These are phyloP conservation scores for Pogonomyrmex barbatus DNA, from an alignment of 1,140 invertebrate genomes.

Conservation along the genomic window DNA sequence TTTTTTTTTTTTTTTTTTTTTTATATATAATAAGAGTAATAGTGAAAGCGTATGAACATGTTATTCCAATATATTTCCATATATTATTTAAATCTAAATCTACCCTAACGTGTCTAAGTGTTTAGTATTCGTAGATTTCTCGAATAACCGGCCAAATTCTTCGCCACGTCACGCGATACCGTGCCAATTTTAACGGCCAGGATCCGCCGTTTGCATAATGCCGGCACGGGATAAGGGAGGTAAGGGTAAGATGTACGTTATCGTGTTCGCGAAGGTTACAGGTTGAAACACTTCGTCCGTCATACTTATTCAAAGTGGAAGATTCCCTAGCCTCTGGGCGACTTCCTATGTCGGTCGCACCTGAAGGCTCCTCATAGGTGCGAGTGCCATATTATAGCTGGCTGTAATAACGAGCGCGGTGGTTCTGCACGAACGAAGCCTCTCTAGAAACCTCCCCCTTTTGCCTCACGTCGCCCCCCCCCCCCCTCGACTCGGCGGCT, in stretches of 20 bases:
- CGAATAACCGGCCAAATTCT: conserved; percentile 42
- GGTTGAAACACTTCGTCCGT: conserved; percentile 60
- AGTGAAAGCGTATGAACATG: background rate
- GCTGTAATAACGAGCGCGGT: conserved; percentile 59
- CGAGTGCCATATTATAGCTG: conserved; percentile 63
- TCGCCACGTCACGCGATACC: conserved; percentile 35
- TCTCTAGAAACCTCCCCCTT: background rate
- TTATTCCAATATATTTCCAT: background rate
- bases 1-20: background rate
- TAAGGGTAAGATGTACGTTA: conserved; percentile 41
- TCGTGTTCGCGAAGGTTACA: conserved; percentile 52
- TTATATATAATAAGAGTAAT: background rate
- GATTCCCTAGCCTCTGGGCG: conserved; percentile 49
- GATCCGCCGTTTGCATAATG: conserved; percentile 55
- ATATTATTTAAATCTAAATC: background rate
- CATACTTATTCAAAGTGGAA: conserved; percentile 65
- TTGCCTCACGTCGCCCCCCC: background rate
- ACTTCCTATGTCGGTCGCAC: conserved; percentile 55
- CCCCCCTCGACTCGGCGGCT: background rate
- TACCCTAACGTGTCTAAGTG: background rate
- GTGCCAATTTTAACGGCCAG: conserved; percentile 44
- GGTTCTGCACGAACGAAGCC: conserved; percentile 55
- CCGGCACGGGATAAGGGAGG: background rate
- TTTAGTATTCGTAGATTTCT: conserved; percentile 4
- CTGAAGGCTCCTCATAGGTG: conserved; percentile 59